Conservation (phyloP, 2,113 vertebrate species). For the Astatoreochromis straeleni region DNA sequence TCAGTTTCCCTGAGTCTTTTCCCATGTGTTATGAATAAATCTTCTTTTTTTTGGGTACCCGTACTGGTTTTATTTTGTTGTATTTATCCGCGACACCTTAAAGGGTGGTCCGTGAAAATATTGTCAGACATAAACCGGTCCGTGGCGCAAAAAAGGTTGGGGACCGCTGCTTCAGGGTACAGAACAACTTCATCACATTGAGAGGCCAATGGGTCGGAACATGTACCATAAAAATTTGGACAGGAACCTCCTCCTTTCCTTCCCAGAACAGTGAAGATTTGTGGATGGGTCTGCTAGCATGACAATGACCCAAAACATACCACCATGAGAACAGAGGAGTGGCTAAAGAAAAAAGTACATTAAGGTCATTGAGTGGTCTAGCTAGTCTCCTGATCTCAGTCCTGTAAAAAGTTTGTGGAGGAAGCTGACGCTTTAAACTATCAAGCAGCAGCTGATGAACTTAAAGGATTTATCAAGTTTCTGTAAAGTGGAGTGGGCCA, state of each 20-base stretch:
- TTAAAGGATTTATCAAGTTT: background rate
- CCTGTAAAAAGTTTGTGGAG: background rate
- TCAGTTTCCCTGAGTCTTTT: background rate
- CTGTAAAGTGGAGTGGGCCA: background rate
- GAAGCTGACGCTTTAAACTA: background rate
- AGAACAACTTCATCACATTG: background rate
- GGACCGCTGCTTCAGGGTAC: background rate
- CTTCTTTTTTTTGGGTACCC: background rate
- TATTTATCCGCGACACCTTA: background rate
- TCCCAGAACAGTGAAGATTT: background rate
- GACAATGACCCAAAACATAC: background rate
- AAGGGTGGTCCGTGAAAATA: background rate
- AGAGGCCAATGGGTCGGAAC: background rate
- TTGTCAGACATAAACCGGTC: background rate
- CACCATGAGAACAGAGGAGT: background rate
- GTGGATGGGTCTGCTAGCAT: background rate
- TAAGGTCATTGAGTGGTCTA: background rate
- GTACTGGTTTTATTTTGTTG: background rate
- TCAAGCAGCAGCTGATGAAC: background rate
- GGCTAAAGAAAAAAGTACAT: background rate
- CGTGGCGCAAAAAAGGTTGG: background rate
- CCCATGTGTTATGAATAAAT: background rate
- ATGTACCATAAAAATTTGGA: background rate
- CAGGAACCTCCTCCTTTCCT: background rate
- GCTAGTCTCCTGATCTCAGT: background rate